Percentiles rank a stretch among this genome's conserved stretches.
Evolutionary conservation across 2,113 vertebrate species (phyloP).

Genomic region (Carassius gibelio): DNA sequence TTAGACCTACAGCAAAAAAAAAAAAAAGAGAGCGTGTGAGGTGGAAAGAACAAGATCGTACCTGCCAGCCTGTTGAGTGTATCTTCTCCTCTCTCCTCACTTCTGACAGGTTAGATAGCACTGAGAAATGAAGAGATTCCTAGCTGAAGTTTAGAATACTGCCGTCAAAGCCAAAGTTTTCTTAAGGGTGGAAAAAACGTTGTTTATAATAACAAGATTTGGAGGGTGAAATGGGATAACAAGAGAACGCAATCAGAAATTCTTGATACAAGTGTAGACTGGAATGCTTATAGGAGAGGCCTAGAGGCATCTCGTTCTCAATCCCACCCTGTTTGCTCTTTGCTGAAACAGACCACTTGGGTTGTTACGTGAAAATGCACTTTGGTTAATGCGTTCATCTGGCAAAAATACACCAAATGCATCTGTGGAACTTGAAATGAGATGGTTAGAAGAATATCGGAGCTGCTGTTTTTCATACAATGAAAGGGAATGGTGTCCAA

Average conservation of each 20-base stretch:
- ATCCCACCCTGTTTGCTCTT: slow-evolving; percentile 35
- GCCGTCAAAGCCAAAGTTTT: slow-evolving; percentile 60
- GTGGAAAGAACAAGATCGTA: slow-evolving; percentile 76
- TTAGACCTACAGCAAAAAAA: slow-evolving; percentile 51
- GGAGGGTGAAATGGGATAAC: slow-evolving; percentile 50
- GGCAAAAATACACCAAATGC: slow-evolving; percentile 12
- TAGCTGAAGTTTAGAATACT: slow-evolving; percentile 69
- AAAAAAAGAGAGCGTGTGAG: slow-evolving; percentile 46
- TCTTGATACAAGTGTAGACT: slow-evolving; percentile 62
- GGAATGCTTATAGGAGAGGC: slow-evolving; percentile 56
- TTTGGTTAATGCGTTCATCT: slow-evolving; percentile 42
- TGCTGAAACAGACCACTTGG: slow-evolving; percentile 39
- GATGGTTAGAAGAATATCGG: not conserved
- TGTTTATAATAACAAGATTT: slow-evolving; percentile 50
- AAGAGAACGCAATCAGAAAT: slow-evolving; percentile 39
- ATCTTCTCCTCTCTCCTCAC: slow-evolving; percentile 72
- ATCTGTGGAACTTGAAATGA: not conserved
- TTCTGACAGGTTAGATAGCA: slow-evolving; percentile 77
- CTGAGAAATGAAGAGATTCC: slow-evolving; percentile 76
- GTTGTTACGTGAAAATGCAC: slow-evolving; percentile 37
- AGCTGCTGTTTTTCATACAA: not conserved
- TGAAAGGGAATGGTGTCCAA: not conserved
- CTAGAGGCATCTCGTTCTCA: slow-evolving; percentile 55
- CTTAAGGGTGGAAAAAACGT: slow-evolving; percentile 66
- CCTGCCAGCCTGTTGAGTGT: slow-evolving; percentile 69